Percentiles rank a stretch among this genome's conserved stretches.
phyloP scores from a whole-genome alignment of 2,888 invertebrate genomes.

The Corbicula japonica region DNA sequence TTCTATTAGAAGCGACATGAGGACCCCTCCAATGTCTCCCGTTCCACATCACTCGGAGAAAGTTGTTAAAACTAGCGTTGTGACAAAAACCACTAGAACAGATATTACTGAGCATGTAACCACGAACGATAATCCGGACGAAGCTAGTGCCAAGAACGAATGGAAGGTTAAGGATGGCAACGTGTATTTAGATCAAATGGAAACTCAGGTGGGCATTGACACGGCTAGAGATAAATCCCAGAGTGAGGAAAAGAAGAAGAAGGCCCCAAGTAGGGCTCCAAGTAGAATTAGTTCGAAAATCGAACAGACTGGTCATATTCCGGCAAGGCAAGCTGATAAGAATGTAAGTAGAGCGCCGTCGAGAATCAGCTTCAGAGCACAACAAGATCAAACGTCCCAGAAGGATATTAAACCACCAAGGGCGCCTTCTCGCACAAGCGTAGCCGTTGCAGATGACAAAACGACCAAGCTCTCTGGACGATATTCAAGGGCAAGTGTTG shows the following conservation, averaged over 20 bases:
- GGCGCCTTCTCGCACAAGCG: conserved; percentile 35
- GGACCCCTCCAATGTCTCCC: neutral
- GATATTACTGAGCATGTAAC: neutral
- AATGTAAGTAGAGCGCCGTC: conserved; percentile 37
- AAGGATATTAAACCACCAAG: conserved; percentile 18
- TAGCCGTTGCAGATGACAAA: neutral
- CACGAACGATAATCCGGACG: no score
- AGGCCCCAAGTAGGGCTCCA: conserved; percentile 13
- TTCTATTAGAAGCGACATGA: neutral
- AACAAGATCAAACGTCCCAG: conserved; percentile 13
- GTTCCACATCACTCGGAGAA: neutral
- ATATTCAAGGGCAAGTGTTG: conserved; percentile 10
- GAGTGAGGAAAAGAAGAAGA: conserved; percentile 7
- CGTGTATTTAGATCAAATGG: conserved; percentile 46
- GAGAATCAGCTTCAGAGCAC: conserved; percentile 27
- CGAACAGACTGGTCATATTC: conserved; percentile 5
- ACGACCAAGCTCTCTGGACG: neutral
- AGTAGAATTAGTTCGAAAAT: conserved; percentile 14
- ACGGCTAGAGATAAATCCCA: conserved; percentile 31
- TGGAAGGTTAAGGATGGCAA: conserved; percentile 29
- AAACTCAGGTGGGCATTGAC: conserved; percentile 57
- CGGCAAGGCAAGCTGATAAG: conserved; percentile 1
- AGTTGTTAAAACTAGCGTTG: neutral
- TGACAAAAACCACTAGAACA: conserved; percentile 1
- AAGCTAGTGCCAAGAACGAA: neutral